phyloP scores from a whole-genome alignment of 1,140 invertebrate genomes.

The Brachionus plicatilis region DNA sequence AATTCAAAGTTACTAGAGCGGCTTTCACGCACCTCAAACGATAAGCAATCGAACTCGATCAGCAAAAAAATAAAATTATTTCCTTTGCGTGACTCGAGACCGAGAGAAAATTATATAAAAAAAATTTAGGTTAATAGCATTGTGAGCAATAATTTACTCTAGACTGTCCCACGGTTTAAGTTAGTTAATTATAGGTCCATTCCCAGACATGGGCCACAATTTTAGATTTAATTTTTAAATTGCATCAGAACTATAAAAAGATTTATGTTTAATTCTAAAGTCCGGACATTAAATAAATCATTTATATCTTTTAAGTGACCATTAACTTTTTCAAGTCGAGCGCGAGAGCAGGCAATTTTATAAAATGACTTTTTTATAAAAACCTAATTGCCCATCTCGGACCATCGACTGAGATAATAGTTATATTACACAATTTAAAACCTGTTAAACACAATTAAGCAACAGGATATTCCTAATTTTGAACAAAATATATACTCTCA shows the following conservation, averaged over 20 bases:
- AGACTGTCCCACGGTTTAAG: not conserved
- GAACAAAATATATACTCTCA: not conserved
- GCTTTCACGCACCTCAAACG: not conserved
- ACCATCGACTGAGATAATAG: not conserved
- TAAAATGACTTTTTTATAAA: not conserved
- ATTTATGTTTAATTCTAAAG: not conserved
- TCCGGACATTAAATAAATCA: conserved; percentile 30
- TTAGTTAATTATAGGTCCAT: not conserved
- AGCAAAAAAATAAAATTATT: not conserved
- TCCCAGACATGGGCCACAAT: not conserved
- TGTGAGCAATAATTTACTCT: not conserved
- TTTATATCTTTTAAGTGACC: not conserved
- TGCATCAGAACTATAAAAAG: conserved; percentile 3
- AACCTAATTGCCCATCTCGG: not conserved
- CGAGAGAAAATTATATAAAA: not conserved
- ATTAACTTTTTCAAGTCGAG: not conserved
- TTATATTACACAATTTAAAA: conserved; percentile 8
- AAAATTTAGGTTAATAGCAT: conserved; percentile 23
- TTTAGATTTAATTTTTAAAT: not conserved
- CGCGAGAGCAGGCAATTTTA: not conserved
- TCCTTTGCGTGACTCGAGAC: not conserved
- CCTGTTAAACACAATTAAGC: conserved; percentile 34
- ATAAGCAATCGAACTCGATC: not conserved
- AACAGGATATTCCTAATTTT: conserved; percentile 21
- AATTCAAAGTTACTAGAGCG: not conserved